Evolutionary conservation across 2,113 vertebrate genomes (phyloP), one percentile per base, ranked within the genome.

Genomic region (Ptyas mucosa): DNA sequence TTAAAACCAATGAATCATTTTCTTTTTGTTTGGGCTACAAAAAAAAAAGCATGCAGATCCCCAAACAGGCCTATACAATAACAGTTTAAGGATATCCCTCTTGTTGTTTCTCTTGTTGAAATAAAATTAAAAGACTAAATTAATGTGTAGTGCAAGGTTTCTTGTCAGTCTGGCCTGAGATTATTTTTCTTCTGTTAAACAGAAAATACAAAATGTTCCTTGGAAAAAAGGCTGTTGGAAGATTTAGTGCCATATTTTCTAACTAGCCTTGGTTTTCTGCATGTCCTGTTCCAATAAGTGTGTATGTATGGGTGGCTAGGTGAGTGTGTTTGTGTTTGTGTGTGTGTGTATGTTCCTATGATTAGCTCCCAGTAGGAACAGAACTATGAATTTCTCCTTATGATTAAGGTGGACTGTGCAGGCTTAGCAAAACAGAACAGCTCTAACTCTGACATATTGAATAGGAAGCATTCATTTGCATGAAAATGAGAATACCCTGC

Each of bases 1-100:
- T 93, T 85, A 93, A 81, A 89, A 86, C 88, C 46, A 86, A 89
- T 58, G 43, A 93, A 75, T 89, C 39, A 92, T 20, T 91, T 87
- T 61, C 46, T 90, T 54, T 3, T 0, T 0, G 39, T 49, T 58
- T 23, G 7, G 2, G 24, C 55, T 61, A 55, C 43, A 90, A 81
- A 91, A 69, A 90, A 64, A 85, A 91, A 39, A 54, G 0, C 0
- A 51, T 29, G 11, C 88, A 92, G 14, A 52, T 21, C 23, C 3
- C 3, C 46, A 90, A 55, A 49, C 86, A 52, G 26, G 20, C 85
- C 43, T 57, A 18, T n/a, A 53, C 12, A 15, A 14, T 53, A 57
- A 7, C 26, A 61, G 0, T 53, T 52, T 24, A 14, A 43, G 26
- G 46, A 54, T 51, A 52, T 53, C 51, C 23, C 24, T 6, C 20